phyloP scores from a whole-genome alignment of 2,797 vertebrate species.

The Garrulus glandarius region DNA sequence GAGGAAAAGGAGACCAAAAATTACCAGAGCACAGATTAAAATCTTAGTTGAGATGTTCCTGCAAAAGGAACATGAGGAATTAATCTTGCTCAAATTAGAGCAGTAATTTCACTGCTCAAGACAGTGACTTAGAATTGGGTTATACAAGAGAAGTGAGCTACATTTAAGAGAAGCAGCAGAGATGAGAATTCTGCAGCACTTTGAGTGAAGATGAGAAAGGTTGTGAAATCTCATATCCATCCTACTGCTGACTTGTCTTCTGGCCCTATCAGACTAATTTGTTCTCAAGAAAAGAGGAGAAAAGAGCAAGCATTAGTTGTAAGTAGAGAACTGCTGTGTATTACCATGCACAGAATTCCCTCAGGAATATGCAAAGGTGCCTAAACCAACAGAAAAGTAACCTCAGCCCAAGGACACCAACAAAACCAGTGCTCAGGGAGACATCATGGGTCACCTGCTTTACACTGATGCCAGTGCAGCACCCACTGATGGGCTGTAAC shows the following conservation, averaged over 20 bases:
- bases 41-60: not conserved
- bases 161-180: not conserved
- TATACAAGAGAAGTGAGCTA: not conserved
- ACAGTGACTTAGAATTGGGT: not conserved
- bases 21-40: not conserved
- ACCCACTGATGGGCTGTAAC: not conserved
- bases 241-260: not conserved
- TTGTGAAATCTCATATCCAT: not conserved
- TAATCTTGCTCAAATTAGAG: conserved; percentile 3
- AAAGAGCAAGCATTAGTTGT: not conserved
- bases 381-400: not conserved
- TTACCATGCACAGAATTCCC: not conserved
- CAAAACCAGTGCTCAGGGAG: not conserved
- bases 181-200: not conserved
- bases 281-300: not conserved
- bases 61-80: not conserved
- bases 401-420: not conserved
- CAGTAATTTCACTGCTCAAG: not conserved
- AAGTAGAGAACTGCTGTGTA: not conserved
- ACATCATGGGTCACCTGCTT: not conserved
- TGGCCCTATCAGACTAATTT: not conserved
- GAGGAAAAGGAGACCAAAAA: not conserved
- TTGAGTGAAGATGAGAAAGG: not conserved
- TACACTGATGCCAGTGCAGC: not conserved
- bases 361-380: not conserved